A percentile compares a stretch with the other conserved stretches of the same genome.
Conservation (phyloP, 1,140 invertebrate genomes). For the Coelopa frigida region DNA sequence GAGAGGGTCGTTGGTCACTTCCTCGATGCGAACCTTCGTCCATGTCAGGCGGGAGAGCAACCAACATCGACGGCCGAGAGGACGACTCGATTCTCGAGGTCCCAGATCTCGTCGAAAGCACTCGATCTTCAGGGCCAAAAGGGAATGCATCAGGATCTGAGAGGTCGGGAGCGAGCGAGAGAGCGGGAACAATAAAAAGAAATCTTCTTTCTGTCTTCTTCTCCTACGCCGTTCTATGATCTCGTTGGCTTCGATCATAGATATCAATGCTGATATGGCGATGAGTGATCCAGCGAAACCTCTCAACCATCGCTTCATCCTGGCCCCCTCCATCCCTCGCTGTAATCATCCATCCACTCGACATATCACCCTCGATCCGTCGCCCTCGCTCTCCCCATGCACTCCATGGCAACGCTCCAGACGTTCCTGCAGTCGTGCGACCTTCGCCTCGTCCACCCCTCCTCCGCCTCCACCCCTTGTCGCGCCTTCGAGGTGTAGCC, state of each 20-base stretch:
- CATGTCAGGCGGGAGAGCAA: conserved; percentile 15
- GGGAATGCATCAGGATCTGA: too few species aligned
- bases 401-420: neutral
- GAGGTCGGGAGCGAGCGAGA: neutral
- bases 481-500: too few species aligned
- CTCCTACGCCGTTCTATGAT: neutral
- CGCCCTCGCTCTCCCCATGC: neutral
- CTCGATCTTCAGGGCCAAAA: too few species aligned
- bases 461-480: too few species aligned
- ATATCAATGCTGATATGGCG: too few species aligned
- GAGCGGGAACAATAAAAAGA: neutral
- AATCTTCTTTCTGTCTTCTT: neutral
- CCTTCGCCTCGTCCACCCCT: too few species aligned
- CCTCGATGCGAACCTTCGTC: too few species aligned
- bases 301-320: neutral
- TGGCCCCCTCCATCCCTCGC: neutral
- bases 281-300: too few species aligned
- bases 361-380: neutral
- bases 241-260: neutral
- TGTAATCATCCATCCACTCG: neutral
- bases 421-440: neutral
- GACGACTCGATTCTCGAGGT: too few species aligned
- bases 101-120: too few species aligned
- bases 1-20: too few species aligned
- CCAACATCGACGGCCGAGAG: conserved; percentile 5